Evolutionary conservation across 2,113 vertebrate genomes (phyloP), one percentile per base, ranked within the genome.

Genomic region (Mystacornis crossleyi): DNA sequence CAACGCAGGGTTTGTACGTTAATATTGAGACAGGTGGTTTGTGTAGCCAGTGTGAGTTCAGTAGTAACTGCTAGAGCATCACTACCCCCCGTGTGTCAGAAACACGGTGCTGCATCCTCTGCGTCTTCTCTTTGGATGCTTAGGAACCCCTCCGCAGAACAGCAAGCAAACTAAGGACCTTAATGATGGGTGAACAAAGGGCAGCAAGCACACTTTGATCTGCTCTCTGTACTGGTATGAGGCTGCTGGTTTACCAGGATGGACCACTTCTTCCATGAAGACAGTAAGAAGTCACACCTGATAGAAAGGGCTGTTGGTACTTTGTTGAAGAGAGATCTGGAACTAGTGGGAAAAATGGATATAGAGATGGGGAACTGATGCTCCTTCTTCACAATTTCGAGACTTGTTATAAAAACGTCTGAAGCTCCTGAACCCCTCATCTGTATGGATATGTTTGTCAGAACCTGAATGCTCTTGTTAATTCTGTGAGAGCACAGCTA

Each of bases 1-100:
- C 4, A 40, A 31, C 60, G 25, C 5, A 29, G 34, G 43, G 1
- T 65, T 62, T 58, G 12, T 51, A 2, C n/a, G 9, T 47, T 80
- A 15, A 25, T 25, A 18, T 8, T 38, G 47, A 6, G 69, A 5
- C 26, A 33, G 33, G n/a, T 67, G 50, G 14, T 62, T 67, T n/a
- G 17, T 72, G 25, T 28, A 48, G 62, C 17, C 31, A 55, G 19
- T 26, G 26, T 36, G 15, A 10, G n/a, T 70, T 81, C 3, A 3
- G 18, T 38, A 71, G 53, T 23, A 60, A 21, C 40, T 74, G 42
- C 65, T 54, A 4, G 29, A 53, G 9, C 36, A n/a, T 73, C 53
- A 1, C 40, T 62, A 0, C 36, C 23, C 14, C 4, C 4, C 14
- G 0, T 7, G 21, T 60, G 69, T 78, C 72, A 74, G 55, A 66